Evolutionary conservation across 2,113 vertebrate species (phyloP), one percentile per base, ranked within the genome.

Genomic region (Crypturellus undulatus): DNA sequence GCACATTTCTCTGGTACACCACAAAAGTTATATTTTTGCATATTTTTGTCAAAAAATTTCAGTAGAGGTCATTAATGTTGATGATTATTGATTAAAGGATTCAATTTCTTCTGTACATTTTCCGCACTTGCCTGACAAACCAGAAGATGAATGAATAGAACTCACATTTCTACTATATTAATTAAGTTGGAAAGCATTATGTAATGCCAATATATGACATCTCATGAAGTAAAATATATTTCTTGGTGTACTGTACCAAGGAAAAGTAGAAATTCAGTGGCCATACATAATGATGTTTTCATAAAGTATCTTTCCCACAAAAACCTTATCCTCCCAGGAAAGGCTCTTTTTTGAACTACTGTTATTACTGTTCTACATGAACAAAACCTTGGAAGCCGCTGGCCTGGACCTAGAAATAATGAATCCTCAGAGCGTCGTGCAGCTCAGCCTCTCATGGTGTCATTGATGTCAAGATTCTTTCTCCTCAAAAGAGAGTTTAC

Each of bases 341-440:
- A 47, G 28, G 10, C 3, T 83, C 2, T 77, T 24, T 11, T 8
- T 1, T 22, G 8, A 76, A 69, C 22, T 76, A 49, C 25, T 73
- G 30, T 18, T 58, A 18, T 18, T 32, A 32, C 54, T 32, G 30
- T 58, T 18, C 54, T 32, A 18, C 13, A 42, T 14, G 9, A 42
- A 24, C 19, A 54, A 30, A 75, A 7, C 2, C 21, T 45, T 4
- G 1, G 3, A 0, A 20, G 9, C 24, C 54, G 10, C 7, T 51
- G 6, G 0, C 8, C 6, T 84, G 28, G 9, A 7, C 42, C 15
- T n/a, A 58, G 58, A 79, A 58, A 43, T 47, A 60, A 84, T 21
- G 36, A 78, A 68, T 60, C 25, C 12, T n/a, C 4, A 4, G 6
- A 47, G 34, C 19, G 10, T 10, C 24, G 72, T 28, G 25, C 36